These are phyloP conservation scores for Drosophila erecta DNA, from an alignment of 1,140 invertebrate species.

Conservation along the genomic window DNA sequence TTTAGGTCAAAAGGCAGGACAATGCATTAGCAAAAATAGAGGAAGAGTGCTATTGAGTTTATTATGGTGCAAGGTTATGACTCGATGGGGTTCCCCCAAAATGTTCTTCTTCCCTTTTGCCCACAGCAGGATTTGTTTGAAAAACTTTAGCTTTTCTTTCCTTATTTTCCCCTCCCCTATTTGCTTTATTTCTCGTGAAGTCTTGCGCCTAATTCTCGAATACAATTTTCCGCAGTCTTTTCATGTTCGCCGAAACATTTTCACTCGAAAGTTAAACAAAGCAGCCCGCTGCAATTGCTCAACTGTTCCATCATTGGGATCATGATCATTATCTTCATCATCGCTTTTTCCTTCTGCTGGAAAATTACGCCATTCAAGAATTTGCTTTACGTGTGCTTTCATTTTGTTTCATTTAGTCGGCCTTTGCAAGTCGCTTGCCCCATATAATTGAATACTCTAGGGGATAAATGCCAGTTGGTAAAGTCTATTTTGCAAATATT, in stretches of 20 bases:
- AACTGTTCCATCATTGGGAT: constrained; percentile 36
- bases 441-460: constrained; percentile 53
- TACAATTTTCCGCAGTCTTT: constrained; percentile 43
- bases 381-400: constrained; percentile 59
- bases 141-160: constrained; percentile 57
- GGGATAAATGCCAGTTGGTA: background rate
- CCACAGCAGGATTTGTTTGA: constrained; percentile 45
- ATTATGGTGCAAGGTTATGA: constrained; percentile 54
- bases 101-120: constrained; percentile 2
- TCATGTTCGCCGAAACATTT: constrained; percentile 28
- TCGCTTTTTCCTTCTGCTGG: constrained; percentile 5
- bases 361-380: constrained; percentile 77
- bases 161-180: constrained; percentile 55
- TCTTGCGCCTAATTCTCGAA: constrained; percentile 70
- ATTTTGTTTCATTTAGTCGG: constrained; percentile 26
- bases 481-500: background rate
- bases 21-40: constrained; percentile 49
- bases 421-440: constrained; percentile 48
- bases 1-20: constrained; percentile 79
- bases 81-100: constrained; percentile 8
- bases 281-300: constrained; percentile 60
- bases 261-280: constrained; percentile 69
- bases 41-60: constrained; percentile 55
- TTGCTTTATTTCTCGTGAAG: constrained; percentile 70
- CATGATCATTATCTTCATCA: constrained; percentile 10